phyloP scores from a whole-genome alignment of 2,888 invertebrate genomes.

The Leptopilina myrica region DNA sequence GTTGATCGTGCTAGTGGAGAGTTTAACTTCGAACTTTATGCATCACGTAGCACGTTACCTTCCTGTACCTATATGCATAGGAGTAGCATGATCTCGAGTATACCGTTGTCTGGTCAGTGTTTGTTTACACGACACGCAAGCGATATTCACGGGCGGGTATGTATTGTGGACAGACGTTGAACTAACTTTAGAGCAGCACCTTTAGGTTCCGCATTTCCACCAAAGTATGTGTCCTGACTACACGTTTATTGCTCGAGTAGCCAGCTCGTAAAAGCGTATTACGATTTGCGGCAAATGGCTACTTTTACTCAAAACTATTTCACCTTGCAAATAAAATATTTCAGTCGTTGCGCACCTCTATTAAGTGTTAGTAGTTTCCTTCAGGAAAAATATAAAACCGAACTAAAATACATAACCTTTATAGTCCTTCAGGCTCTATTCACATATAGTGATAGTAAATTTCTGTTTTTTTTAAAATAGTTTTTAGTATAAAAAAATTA shows the following conservation, averaged over 20 bases:
- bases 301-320: constrained; percentile 17
- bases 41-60: constrained; percentile 11
- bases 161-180: constrained; percentile 52
- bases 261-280: constrained; percentile 14
- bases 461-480: too few relatives aligned
- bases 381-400: not conserved
- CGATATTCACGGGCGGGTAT: constrained; percentile 58
- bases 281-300: constrained; percentile 25
- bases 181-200: constrained; percentile 60
- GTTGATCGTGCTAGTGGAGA: constrained; percentile 13
- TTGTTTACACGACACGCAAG: constrained; percentile 61
- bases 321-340: constrained; percentile 7
- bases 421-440: too few relatives aligned
- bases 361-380: constrained; percentile 8
- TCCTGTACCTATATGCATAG: constrained; percentile 28
- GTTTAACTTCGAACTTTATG: constrained; percentile 6
- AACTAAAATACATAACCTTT: too few relatives aligned
- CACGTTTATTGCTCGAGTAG: constrained; percentile 25
- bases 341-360: not conserved
- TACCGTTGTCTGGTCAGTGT: constrained; percentile 49
- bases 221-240: not conserved
- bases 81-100: not conserved
- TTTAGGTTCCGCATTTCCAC: constrained; percentile 55
- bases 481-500: too few relatives aligned
- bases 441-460: too few relatives aligned